Percentiles rank a stretch among this genome's conserved stretches.
Evolutionary conservation across 2,888 invertebrate species (phyloP).

Genomic region (Dione juno): DNA sequence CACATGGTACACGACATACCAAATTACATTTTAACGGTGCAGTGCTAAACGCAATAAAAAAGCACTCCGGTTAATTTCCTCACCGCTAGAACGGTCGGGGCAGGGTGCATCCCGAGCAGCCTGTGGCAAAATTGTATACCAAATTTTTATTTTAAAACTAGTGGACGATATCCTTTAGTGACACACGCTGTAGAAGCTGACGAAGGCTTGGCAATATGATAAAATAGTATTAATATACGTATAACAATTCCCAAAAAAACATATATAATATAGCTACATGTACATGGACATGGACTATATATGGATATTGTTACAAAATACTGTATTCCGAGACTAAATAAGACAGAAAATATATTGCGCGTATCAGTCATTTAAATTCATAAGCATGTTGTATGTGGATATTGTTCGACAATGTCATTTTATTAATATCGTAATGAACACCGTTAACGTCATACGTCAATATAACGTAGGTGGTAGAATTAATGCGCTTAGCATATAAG

Average conservation of each 20-base stretch:
- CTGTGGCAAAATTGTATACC: conserved; percentile 2
- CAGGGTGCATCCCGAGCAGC: conserved; percentile 53
- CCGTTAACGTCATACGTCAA: conserved; percentile 7
- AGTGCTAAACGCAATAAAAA: conserved; percentile 71
- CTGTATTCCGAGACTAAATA: background rate
- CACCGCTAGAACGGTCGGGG: conserved; percentile 49
- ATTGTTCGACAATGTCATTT: conserved; percentile 9
- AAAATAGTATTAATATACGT: no score
- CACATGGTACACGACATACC: conserved; percentile 40
- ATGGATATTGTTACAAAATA: background rate
- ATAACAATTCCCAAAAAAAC: no score
- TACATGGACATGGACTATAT: no score
- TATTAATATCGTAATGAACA: conserved; percentile 13
- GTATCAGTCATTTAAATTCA: background rate
- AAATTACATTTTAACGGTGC: conserved; percentile 61
- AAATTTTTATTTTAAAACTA: conserved; percentile 22
- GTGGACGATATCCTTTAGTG: no score
- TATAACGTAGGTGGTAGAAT: background rate
- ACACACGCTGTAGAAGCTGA: no score
- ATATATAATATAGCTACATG: background rate
- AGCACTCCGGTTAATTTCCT: conserved; percentile 71
- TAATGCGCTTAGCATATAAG: no score
- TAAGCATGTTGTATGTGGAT: background rate
- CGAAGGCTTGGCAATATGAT: no score
- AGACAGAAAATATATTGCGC: background rate